Evolutionary conservation across 2,113 vertebrate genomes (phyloP), one percentile per base, ranked within the genome.

Genomic region (Romanogobio albipinnatus): DNA sequence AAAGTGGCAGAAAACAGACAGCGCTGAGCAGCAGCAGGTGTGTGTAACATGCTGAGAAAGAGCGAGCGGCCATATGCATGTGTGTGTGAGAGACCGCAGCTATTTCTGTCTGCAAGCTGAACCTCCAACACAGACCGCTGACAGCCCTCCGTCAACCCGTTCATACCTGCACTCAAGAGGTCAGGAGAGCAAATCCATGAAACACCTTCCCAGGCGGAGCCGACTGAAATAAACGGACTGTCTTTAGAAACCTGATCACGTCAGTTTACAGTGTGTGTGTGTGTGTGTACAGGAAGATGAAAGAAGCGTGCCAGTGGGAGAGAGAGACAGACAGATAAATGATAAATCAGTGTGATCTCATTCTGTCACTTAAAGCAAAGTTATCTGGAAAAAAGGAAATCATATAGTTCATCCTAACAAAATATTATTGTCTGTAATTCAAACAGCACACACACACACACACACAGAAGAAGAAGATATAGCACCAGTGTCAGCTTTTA

Each of bases 321-420:
- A 76, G 29, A 76, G 74, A 76, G 47, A 74, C 6, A 56, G 53
- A 22, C 17, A 56, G 49, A 78, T 19, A 78, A 59, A 78, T 58
- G 70, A 81, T 64, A 61, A 10, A 74, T 78, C 76, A 78, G 24
- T 78, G 76, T 2, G 56, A 62, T 86, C 79, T 70, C 76, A 33
- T 86, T 74, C 76, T 61, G 76, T 78, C 76, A 59, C 22, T 78
- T 78, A 59, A 78, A 24, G 56, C 13, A 24, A 61, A 61, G 53
- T 78, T 61, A 36, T 78, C 36, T 78, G 49, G 24, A 11, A 59
- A 11, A 66, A 78, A 68, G 73, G 79, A 33, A 45, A 59, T 59
- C 19, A 77, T 59, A 24, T 5, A 56, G 49, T 74, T 47, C 43
- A 74, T 49, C 43, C 11, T 47, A 77, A 77, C 74, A 53, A 36